Evolutionary conservation across 2,113 vertebrate species (phyloP).

Genomic region (Glareola pratincola): DNA sequence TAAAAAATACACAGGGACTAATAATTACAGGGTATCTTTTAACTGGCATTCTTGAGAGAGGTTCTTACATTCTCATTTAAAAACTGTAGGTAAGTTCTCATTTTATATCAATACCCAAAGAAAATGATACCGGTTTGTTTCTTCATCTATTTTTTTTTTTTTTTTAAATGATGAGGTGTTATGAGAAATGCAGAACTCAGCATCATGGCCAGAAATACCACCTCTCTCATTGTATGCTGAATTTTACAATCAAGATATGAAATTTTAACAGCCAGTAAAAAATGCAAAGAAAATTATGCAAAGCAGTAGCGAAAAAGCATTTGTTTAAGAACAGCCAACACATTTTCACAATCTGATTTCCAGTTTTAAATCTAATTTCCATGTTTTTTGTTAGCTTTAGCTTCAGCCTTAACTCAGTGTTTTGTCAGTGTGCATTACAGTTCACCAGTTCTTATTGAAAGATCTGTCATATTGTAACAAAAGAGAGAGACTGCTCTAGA

Average conservation of each 20-base stretch:
- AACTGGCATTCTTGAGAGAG: background rate
- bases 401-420: background rate
- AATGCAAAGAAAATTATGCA: background rate
- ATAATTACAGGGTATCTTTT: background rate
- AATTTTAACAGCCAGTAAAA: background rate
- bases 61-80: background rate
- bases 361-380: slow-evolving; percentile 7
- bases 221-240: background rate
- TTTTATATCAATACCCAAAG: background rate
- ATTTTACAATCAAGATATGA: background rate
- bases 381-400: background rate
- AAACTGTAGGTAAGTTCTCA: background rate
- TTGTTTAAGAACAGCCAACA: background rate
- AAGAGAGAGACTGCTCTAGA: background rate
- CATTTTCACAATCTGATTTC: background rate
- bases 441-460: background rate
- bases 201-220: background rate
- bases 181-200: background rate
- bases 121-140: background rate
- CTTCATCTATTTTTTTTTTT: background rate
- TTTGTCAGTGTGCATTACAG: background rate
- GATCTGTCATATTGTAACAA: background rate
- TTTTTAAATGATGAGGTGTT: background rate
- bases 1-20: background rate
- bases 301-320: background rate